Base-by-base conservation (phyloP, 2,797 vertebrate genomes). In the Miopithecus talapoin region DNA sequence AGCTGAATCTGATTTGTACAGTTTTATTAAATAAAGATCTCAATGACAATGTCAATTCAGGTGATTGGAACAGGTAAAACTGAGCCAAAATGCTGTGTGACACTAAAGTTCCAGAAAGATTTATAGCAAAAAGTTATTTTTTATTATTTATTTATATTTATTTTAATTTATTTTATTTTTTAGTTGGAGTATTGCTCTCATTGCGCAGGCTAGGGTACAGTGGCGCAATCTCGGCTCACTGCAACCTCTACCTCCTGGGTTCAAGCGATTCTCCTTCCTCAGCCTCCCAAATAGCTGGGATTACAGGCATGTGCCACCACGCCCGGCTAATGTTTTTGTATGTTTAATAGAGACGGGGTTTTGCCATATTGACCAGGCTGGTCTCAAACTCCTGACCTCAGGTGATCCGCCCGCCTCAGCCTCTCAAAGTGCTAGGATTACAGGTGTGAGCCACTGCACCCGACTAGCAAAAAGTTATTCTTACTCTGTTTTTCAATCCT, bases 11-110 rank as follows among this genome's bases (percentile, higher is more conserved):
- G 61, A 61, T 26, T 30, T 33, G 1, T 53, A 33, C 22, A 2
- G 12, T 68, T 22, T 14, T 4, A 2, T 81, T 41, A 19, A n/a
- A 14, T 39, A 33, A 72, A 46, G 33, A 24, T 26, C 19, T 36
- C 33, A 1, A 13, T 0, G 28, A 24, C 1, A 9, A 6, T 2
- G 13, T 39, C 61, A 17, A 12, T 41, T 79, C n/a, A 1, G 17
- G 79, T 8, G 30, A 74, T 1, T 28, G 4, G 41, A 36, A 83
- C 68, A 79, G 14, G 48, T 2, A 75, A 74, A 6, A 57, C 0
- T 8, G n/a, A 89, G 21, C 55, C 21, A 2, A 39, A 61, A 19
- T 22, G 50, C 50, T 39, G 2, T 33, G 4, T 21, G 5, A n/a
- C 43, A 36, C 33, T 36, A 21, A 64, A 41, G 26, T 13, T 22